These are phyloP conservation scores for Astreopora myriophthalma DNA, from an alignment of 64 coral and sea anemone genomes.

Conservation along the genomic window DNA sequence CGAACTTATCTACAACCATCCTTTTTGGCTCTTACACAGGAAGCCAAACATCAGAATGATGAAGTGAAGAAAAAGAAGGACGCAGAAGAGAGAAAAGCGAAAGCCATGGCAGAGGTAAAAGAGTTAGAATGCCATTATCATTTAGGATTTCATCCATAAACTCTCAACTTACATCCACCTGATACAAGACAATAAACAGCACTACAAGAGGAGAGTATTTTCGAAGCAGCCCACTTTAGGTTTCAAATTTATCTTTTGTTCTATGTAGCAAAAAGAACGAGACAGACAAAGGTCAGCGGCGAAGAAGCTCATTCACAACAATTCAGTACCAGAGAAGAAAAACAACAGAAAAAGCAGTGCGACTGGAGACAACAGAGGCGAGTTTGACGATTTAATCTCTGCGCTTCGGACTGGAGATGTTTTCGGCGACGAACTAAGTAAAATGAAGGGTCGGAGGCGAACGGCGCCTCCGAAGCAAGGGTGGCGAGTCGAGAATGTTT, in stretches of 20 bases:
- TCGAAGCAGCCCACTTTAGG: neutral
- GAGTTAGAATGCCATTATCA: neutral
- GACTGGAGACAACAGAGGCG: conserved; percentile 82
- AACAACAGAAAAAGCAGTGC: conserved; percentile 35
- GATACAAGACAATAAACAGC: neutral
- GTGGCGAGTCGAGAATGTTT: conserved; percentile 53
- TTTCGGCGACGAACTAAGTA: conserved; percentile 97
- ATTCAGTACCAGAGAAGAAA: conserved; percentile 39
- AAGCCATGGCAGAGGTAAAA: conserved; percentile 85
- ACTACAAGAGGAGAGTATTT: too few species aligned
- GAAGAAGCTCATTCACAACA: conserved; percentile 80
- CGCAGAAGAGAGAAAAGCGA: conserved; percentile 86
- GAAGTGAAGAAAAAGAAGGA: conserved; percentile 95
- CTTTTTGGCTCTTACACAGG: conserved; percentile 36
- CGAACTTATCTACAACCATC: neutral
- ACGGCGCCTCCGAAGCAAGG: conserved; percentile 55
- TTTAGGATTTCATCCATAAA: neutral
- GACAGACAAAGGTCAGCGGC: conserved; percentile 92
- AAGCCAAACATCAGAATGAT: conserved; percentile 97
- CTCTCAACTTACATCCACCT: neutral
- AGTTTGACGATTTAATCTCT: conserved; percentile 98
- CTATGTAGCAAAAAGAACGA: conserved; percentile 90
- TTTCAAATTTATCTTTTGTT: neutral
- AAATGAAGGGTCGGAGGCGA: conserved; percentile 90
- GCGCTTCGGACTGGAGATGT: conserved; percentile 96